phyloP scores from a whole-genome alignment of 2,797 vertebrate genomes.

The Lacerta bilineata region DNA sequence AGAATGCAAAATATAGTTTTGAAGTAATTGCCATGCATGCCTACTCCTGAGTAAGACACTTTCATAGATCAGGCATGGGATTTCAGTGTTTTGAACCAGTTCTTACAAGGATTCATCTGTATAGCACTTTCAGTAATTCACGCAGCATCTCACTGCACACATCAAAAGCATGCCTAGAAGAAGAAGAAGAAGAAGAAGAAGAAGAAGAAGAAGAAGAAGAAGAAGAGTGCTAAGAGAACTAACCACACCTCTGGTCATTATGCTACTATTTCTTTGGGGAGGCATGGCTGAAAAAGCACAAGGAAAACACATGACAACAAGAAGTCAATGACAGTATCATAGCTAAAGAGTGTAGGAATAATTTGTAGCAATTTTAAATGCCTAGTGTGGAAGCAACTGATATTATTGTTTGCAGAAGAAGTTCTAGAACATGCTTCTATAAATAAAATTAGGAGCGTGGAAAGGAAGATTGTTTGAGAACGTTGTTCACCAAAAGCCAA shows the following conservation, averaged over 20 bases:
- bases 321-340: not conserved
- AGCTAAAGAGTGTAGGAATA: not conserved
- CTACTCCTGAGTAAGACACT: no score
- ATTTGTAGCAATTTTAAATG: not conserved
- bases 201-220: not conserved
- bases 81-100: no score
- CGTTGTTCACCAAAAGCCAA: conserved; percentile 11
- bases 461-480: conserved; percentile 9
- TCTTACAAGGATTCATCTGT: no score
- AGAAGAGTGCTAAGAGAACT: not conserved
- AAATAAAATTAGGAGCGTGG: conserved; percentile 18
- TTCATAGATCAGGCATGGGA: no score
- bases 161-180: not conserved
- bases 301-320: not conserved
- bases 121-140: no score
- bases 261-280: not conserved
- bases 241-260: not conserved
- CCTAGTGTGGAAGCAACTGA: not conserved
- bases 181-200: not conserved
- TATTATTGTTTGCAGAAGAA: conserved; percentile 24
- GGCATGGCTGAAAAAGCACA: not conserved
- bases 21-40: not conserved
- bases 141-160: not conserved
- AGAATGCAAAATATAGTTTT: not conserved
- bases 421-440: conserved; percentile 41